Base-by-base conservation (phyloP, 2,113 vertebrate genomes). In the Peromyscus leucopus region DNA sequence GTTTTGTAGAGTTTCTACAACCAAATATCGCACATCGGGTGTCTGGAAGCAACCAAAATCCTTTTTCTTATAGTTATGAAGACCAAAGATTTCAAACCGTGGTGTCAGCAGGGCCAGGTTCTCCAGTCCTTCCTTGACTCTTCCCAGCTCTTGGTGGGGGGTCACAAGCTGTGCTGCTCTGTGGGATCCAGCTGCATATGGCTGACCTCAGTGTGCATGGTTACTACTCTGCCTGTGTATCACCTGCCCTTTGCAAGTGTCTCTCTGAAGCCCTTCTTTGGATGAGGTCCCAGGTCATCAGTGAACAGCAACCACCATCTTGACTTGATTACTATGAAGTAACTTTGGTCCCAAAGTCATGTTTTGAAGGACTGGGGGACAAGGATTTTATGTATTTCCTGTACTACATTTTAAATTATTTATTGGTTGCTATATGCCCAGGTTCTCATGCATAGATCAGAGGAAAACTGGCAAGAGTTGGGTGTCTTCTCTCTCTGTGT, bases 191-290 rank as follows among this genome's bases (percentile, higher is more conserved):
- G 31, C 5, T 59, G 2, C 0, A 6, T 13, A 24, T 3, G 12
- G 33, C 31, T 21, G 1, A 13, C 46, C 55, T n/a, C 36, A 63
- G 79, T 15, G 16, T 76, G 28, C 7, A 9, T 42, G 33, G 4
- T n/a, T 21, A 13, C 51, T 9, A 1, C 0, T n/a, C 13, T 21
- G 31, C 33, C 39, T 42, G 16, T 36, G 4, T 5, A 0, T 46
- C 24, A 59, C 8, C 48, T 92, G 79, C 22, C n/a, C 24, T 71
- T 76, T 63, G 33, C 15, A 28, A 2, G 24, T 36, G 15, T 31
- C 69, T 36, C 7, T 65, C 80, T n/a, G 83, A 61, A 71, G 48
- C 13, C 39, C 51, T 26, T 31, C 36, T 76, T 82, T 71, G 31
- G 13, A 12, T 22, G 65, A 71, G 72, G 39, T 36, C 24, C 26